Percentiles rank a stretch among this genome's conserved stretches.
phyloP scores from a whole-genome alignment of 2,888 invertebrate genomes.

The Drosophila atripex region DNA sequence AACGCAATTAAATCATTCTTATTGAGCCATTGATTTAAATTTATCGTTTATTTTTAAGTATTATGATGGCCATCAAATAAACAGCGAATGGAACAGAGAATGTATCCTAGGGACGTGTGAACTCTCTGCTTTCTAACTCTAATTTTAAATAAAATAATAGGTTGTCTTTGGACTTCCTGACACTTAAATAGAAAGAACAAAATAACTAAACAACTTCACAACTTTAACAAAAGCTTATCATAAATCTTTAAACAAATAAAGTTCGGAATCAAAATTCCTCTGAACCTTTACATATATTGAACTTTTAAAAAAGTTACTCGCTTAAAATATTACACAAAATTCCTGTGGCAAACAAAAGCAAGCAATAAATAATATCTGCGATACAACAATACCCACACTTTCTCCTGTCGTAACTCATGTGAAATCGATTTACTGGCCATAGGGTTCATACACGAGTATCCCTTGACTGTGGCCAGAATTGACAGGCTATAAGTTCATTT shows the following conservation, averaged over 20 bases:
- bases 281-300: neutral
- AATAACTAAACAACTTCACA: no score
- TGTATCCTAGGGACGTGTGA: neutral
- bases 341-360: neutral
- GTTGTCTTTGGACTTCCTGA: no score
- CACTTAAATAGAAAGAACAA: no score
- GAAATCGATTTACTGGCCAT: conserved; percentile 14
- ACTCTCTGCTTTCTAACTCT: neutral
- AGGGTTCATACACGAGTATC: neutral
- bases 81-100: conserved; percentile 2
- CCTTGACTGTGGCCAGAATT: conserved; percentile 9
- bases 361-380: conserved; percentile 1
- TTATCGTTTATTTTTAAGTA: conserved; percentile 39
- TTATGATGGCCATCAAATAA: conserved; percentile 29
- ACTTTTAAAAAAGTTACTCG: neutral
- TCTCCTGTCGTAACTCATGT: neutral
- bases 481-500: conserved; percentile 17
- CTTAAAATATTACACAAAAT: neutral
- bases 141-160: neutral
- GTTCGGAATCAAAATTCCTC: no score
- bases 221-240: neutral
- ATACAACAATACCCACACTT: neutral
- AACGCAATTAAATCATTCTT: conserved; percentile 53
- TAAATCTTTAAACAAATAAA: neutral
- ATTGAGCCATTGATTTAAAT: conserved; percentile 49